Evolutionary conservation across 2,888 invertebrate genomes (phyloP).

Genomic region (Latheticus oryzae): DNA sequence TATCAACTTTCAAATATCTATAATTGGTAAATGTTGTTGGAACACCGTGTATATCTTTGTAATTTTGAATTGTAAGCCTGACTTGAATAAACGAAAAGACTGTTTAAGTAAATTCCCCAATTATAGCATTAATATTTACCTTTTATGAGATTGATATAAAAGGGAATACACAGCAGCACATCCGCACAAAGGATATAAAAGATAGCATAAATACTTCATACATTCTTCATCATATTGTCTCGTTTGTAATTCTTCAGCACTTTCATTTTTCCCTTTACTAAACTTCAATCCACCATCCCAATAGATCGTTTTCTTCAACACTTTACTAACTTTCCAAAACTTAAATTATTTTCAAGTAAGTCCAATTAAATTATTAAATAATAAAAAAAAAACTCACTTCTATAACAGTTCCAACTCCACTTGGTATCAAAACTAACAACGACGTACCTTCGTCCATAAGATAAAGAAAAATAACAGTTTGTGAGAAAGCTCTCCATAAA

Average conservation of each 20-base stretch:
- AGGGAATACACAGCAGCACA: constrained; percentile 93
- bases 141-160: constrained; percentile 93
- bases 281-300: constrained; percentile 62
- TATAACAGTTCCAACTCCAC: constrained; percentile 87
- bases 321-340: constrained; percentile 96
- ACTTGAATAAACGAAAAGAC: neutral
- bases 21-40: no score
- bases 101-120: neutral
- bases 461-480: constrained; percentile 91
- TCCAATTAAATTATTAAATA: constrained; percentile 12
- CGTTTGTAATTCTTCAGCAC: constrained; percentile 81
- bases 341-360: constrained; percentile 60
- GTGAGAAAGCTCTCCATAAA: constrained; percentile 94
- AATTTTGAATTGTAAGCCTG: neutral
- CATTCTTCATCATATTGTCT: constrained; percentile 90
- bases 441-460: constrained; percentile 93
- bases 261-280: constrained; percentile 61
- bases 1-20: no score
- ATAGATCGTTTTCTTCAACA: constrained; percentile 74
- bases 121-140: constrained; percentile 67
- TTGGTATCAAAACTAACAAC: constrained; percentile 86
- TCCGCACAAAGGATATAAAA: constrained; percentile 89
- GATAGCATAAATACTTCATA: constrained; percentile 90
- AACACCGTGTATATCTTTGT: no score
- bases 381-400: constrained; percentile 72